Evolutionary conservation across 2,113 vertebrate genomes (phyloP).

Genomic region (Peromyscus polionotus): DNA sequence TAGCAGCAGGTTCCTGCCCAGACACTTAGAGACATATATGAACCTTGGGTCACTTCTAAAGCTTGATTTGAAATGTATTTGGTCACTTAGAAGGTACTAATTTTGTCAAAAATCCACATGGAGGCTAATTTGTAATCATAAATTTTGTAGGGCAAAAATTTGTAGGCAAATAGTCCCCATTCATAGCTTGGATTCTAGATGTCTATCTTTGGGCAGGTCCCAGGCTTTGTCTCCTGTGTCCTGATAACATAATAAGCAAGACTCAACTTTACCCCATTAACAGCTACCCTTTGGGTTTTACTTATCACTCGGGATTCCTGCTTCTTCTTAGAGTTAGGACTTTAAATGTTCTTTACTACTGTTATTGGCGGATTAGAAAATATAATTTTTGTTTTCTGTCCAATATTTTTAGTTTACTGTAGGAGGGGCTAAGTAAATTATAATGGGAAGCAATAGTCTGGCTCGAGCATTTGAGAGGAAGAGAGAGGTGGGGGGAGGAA

Average conservation of each 20-base stretch:
- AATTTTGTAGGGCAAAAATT: not conserved
- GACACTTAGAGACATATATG: not conserved
- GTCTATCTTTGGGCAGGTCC: not conserved
- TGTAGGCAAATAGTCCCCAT: not conserved
- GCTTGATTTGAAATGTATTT: constrained; percentile 48
- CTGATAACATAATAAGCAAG: constrained; percentile 30
- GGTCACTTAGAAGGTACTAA: constrained; percentile 1
- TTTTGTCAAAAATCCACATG: constrained; percentile 5
- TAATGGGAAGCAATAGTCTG: not conserved
- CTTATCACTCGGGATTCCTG: not conserved
- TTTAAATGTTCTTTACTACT: not conserved
- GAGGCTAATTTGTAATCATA: not conserved
- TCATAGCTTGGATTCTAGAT: constrained; percentile 1
- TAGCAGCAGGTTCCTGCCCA: not conserved
- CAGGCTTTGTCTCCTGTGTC: not conserved
- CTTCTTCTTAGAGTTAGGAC: not conserved
- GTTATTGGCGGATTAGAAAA: constrained; percentile 4
- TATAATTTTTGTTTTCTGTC: constrained; percentile 40
- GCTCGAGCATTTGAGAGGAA: not conserved
- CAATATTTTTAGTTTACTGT: constrained; percentile 27
- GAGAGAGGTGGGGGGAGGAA: not conserved
- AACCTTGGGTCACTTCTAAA: constrained; percentile 23
- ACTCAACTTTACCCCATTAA: constrained; percentile 1
- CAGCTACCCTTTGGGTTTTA: not conserved
- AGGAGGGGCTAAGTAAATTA: not conserved